Conservation (phyloP, 2,888 invertebrate genomes). For the Octodonta nipae region DNA sequence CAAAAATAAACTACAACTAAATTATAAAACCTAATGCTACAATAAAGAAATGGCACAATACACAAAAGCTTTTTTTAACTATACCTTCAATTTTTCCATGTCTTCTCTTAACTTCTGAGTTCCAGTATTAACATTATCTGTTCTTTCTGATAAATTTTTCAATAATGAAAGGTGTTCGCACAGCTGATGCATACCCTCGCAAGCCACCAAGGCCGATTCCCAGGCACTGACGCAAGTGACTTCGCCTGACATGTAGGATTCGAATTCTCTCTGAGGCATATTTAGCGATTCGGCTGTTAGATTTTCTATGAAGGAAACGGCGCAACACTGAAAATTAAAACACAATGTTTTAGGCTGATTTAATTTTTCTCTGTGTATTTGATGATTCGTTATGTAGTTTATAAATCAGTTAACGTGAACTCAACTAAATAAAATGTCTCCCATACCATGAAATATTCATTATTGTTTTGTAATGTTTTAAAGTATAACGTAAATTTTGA, state of each 20-base stretch:
- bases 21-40: no score
- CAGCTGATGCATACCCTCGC: slow-evolving; percentile 72
- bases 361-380: no score
- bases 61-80: no score
- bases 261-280: slow-evolving; percentile 84
- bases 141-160: slow-evolving; percentile 51
- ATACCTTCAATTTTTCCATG: slow-evolving; percentile 59
- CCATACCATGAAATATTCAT: no score
- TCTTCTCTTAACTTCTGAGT: slow-evolving; percentile 54
- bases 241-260: slow-evolving; percentile 82
- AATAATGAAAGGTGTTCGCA: slow-evolving; percentile 63
- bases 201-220: slow-evolving; percentile 69
- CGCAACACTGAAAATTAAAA: slow-evolving; percentile 65
- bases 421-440: no score
- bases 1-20: no score
- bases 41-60: no score
- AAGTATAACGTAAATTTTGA: no score
- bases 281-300: slow-evolving; percentile 84
- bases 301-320: slow-evolving; percentile 94
- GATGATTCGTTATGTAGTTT: no score
- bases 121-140: slow-evolving; percentile 47
- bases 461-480: no score
- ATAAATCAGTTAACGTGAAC: no score
- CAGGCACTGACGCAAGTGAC: slow-evolving; percentile 71
- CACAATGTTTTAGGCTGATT: not conserved